These are phyloP conservation scores for Stenchaetothrips biformis DNA, from an alignment of 2,888 invertebrate genomes.

Conservation along the genomic window DNA sequence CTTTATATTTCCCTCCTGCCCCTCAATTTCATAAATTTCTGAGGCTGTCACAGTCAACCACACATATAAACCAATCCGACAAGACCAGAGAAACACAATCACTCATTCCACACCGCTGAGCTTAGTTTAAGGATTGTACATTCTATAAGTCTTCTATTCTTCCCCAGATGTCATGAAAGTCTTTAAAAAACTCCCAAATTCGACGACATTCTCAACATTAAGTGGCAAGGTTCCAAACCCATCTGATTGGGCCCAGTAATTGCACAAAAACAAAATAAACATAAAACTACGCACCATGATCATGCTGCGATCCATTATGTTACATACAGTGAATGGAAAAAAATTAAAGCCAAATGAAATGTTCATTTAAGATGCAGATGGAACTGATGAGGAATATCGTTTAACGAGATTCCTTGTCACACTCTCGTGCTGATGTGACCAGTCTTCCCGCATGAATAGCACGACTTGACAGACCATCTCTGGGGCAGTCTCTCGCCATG, in stretches of 20 bases:
- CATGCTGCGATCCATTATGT: conserved; percentile 15
- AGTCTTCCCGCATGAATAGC: conserved; percentile 87
- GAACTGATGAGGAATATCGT: conserved; percentile 14
- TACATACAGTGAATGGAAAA: conserved; percentile 22
- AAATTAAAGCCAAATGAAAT: conserved; percentile 24
- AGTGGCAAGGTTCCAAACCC: conserved; percentile 5
- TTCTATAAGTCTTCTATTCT: neutral
- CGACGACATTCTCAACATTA: neutral
- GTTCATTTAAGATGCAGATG: conserved; percentile 23
- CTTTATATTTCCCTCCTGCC: conserved; percentile 17
- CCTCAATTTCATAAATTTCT: conserved; percentile 6
- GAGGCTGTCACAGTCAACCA: neutral
- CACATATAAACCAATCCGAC: conserved; percentile 12
- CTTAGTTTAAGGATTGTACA: conserved; percentile 1
- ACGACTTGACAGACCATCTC: conserved; percentile 62
- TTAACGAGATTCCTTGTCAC: conserved; percentile 6
- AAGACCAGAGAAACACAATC: conserved; percentile 20
- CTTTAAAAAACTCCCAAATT: neutral
- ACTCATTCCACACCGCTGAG: neutral
- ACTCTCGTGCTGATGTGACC: conserved; percentile 67
- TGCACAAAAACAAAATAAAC: neutral
- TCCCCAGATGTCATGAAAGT: neutral
- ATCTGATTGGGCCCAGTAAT: neutral
- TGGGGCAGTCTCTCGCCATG: conserved; percentile 55
- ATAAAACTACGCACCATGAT: neutral